Evolutionary conservation across 2,113 vertebrate species (phyloP).

Genomic region (Embiotoca jacksoni): DNA sequence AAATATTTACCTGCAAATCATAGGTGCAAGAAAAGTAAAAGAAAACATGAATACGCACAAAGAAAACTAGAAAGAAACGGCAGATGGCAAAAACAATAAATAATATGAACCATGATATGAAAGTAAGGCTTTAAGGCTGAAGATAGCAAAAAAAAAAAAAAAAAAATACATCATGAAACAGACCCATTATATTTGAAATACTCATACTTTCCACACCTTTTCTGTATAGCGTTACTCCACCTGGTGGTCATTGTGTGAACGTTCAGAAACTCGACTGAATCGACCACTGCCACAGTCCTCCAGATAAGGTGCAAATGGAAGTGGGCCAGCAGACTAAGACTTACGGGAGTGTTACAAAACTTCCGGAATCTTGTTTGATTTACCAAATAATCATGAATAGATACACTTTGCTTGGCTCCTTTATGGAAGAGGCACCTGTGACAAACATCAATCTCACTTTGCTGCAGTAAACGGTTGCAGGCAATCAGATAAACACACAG

Average conservation of each 20-base stretch:
- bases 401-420: slow-evolving; percentile 30
- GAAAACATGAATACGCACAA: too few relatives aligned
- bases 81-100: neutral
- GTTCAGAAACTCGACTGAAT: neutral
- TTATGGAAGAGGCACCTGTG: slow-evolving; percentile 19
- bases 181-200: neutral
- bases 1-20: too few relatives aligned
- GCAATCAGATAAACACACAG: slow-evolving; percentile 28
- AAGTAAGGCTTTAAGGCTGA: neutral
- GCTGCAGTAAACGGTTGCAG: slow-evolving; percentile 18
- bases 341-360: neutral
- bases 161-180: neutral
- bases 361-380: slow-evolving; percentile 31
- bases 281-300: neutral
- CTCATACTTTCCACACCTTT: neutral
- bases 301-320: slow-evolving; percentile 9
- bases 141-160: neutral
- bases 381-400: slow-evolving; percentile 43
- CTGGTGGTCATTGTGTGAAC: slow-evolving; percentile 45
- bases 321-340: neutral
- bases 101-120: too few relatives aligned
- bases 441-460: slow-evolving; percentile 51
- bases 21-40: too few relatives aligned
- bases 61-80: neutral
- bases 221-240: slow-evolving; percentile 26